These are phyloP conservation scores for Colistium nudipinnis DNA, from an alignment of 2,113 vertebrate species.

Conservation along the genomic window DNA sequence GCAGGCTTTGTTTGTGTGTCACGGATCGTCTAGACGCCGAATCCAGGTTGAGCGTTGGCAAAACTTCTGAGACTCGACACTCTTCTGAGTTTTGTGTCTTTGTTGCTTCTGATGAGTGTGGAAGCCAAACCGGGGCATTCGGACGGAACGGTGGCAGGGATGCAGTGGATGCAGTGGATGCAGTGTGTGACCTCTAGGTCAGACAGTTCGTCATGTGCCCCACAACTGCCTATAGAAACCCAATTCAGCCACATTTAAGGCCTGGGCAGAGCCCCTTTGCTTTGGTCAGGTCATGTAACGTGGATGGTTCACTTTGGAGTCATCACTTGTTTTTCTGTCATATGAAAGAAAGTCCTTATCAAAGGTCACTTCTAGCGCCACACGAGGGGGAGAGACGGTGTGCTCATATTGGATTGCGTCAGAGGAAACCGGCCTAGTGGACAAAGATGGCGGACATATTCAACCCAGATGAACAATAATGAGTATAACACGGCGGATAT, in stretches of 20 bases:
- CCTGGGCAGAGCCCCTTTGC: too few relatives aligned
- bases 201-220: slow-evolving; percentile 12
- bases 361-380: too few relatives aligned
- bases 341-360: too few relatives aligned
- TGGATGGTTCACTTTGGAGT: too few relatives aligned
- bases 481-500: not conserved
- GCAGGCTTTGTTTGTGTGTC: slow-evolving; percentile 46
- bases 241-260: not conserved
- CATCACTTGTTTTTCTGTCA: too few relatives aligned
- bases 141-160: not conserved
- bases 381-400: too few relatives aligned
- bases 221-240: slow-evolving; percentile 10
- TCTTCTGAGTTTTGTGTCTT: slow-evolving; percentile 27
- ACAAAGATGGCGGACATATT: too few relatives aligned
- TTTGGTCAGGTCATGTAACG: too few relatives aligned
- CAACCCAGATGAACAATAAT: not conserved
- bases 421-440: too few relatives aligned
- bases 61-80: slow-evolving; percentile 45
- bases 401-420: too few relatives aligned
- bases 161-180: slow-evolving; percentile 3
- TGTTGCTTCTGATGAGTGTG: not conserved
- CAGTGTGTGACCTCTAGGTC: not conserved
- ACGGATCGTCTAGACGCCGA: slow-evolving; percentile 66
- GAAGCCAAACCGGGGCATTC: not conserved
- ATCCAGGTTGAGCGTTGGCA: slow-evolving; percentile 59